phyloP scores from a whole-genome alignment of 2,888 invertebrate genomes.

The Bruchidius siliquastri region DNA sequence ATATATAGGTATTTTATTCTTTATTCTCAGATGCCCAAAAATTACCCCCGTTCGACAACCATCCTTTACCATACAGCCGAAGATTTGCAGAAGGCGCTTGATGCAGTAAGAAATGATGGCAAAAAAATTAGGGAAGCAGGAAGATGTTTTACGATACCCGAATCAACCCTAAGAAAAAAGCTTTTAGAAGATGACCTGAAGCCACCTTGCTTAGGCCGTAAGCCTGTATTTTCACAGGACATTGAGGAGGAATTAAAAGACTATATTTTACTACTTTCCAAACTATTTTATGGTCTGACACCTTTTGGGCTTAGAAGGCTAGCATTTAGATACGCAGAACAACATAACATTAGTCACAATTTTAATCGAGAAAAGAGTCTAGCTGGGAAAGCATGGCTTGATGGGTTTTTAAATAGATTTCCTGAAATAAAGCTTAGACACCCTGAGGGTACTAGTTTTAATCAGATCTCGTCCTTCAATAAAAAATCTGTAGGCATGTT shows the following conservation, averaged over 20 bases:
- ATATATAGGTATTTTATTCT: neutral
- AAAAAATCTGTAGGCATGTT: neutral
- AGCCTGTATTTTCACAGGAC: slow-evolving; percentile 2
- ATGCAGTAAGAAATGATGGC: neutral
- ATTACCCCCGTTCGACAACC: neutral
- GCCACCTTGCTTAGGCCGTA: slow-evolving; percentile 1
- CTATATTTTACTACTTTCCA: slow-evolving; percentile 11
- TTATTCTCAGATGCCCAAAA: neutral
- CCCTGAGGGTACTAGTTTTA: slow-evolving; percentile 13
- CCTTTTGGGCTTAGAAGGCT: slow-evolving; percentile 9
- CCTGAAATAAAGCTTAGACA: slow-evolving; percentile 13
- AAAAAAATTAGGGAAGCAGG: neutral
- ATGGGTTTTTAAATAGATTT: slow-evolving; percentile 8
- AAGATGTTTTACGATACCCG: neutral
- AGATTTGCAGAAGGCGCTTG: neutral
- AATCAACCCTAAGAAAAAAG: slow-evolving; percentile 3
- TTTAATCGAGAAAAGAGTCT: slow-evolving; percentile 1
- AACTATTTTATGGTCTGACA: slow-evolving; percentile 19
- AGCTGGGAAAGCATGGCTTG: slow-evolving; percentile 3
- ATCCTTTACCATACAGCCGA: neutral
- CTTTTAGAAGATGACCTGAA: neutral
- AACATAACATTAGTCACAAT: slow-evolving; percentile 6
- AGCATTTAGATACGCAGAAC: slow-evolving; percentile 17
- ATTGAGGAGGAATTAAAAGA: slow-evolving; percentile 4
- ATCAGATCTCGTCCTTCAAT: slow-evolving; percentile 10